phyloP scores from a whole-genome alignment of 2,113 vertebrate species.

The Melospiza georgiana region DNA sequence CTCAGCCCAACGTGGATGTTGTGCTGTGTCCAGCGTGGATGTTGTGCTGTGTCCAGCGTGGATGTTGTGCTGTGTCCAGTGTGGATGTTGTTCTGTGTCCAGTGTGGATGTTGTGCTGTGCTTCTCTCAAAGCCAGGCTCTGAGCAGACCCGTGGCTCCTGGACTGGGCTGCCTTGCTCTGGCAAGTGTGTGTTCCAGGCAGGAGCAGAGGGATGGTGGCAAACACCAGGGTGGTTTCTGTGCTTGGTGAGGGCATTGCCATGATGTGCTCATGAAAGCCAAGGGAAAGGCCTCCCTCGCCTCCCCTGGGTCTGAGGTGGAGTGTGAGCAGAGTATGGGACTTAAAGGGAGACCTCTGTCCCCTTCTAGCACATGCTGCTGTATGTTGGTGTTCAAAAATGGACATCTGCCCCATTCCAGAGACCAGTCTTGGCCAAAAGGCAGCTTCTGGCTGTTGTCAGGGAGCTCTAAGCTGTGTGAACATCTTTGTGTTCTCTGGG shows the following conservation, averaged over 20 bases:
- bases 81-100: no score
- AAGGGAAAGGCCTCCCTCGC: neutral
- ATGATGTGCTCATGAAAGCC: fast-evolving
- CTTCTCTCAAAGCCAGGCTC: neutral
- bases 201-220: neutral
- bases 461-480: neutral
- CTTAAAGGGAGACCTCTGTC: neutral
- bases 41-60: neutral
- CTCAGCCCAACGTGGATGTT: neutral
- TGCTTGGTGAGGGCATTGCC: neutral
- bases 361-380: neutral
- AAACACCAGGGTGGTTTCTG: fast-evolving
- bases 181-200: neutral
- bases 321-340: neutral
- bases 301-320: neutral
- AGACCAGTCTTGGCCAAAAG: neutral
- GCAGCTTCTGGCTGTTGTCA: neutral
- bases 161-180: neutral
- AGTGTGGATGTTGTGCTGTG: neutral
- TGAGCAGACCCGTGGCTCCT: neutral
- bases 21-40: no score
- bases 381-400: neutral
- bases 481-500: neutral
- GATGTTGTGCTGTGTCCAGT: neutral
- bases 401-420: neutral